These are phyloP conservation scores for Lontra canadensis DNA, from an alignment of 2,113 vertebrate species.

Conservation along the genomic window DNA sequence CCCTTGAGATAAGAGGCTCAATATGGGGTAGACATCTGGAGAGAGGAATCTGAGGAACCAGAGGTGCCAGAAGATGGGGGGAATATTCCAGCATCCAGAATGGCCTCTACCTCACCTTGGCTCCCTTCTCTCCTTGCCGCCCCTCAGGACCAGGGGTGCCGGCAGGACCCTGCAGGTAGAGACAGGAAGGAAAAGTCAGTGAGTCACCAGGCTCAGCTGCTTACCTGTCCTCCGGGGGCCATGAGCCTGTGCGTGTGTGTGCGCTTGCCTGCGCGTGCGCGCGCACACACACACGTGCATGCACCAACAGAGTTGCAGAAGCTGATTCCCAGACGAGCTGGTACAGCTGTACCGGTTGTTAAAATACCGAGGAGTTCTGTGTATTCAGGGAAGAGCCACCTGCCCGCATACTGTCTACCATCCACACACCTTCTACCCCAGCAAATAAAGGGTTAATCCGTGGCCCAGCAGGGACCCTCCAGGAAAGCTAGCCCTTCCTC, in stretches of 20 bases:
- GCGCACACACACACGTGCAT: fast-evolving
- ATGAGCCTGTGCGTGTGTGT: background rate
- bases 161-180: constrained; percentile 86
- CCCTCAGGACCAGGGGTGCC: constrained; percentile 92
- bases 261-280: too few species aligned
- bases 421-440: background rate
- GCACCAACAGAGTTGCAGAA: background rate
- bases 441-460: background rate
- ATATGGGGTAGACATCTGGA: background rate
- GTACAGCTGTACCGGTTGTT: background rate
- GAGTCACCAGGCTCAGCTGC: too few species aligned
- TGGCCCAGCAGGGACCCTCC: background rate
- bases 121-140: constrained; percentile 92
- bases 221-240: background rate
- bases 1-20: background rate
- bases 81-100: background rate
- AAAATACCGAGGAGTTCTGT: background rate
- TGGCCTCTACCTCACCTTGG: constrained; percentile 84
- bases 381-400: background rate
- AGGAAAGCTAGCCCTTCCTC: background rate
- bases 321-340: background rate
- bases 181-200: fast-evolving
- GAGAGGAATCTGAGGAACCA: background rate
- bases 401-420: background rate
- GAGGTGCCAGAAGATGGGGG: fast-evolving